Evolutionary conservation across 2,113 vertebrate species (phyloP).

Genomic region (Camelus dromedarius): DNA sequence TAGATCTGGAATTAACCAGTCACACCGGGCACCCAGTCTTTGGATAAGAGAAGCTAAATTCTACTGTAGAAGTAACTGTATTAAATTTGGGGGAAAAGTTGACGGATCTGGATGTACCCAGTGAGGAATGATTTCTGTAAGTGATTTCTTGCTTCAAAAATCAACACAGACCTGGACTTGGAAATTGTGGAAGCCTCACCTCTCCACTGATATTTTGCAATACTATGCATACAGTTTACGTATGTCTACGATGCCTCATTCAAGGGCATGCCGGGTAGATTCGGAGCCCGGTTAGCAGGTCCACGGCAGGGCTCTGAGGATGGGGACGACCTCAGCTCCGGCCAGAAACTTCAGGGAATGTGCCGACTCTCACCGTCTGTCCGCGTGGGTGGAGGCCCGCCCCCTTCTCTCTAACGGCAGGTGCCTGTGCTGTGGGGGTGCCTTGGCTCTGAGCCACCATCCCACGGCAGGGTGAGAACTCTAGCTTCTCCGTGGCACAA

Average conservation of each 20-base stretch:
- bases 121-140: background rate
- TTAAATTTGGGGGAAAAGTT: background rate
- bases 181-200: background rate
- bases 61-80: background rate
- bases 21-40: background rate
- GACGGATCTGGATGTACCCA: background rate
- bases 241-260: background rate
- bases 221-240: background rate
- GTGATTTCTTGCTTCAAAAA: background rate
- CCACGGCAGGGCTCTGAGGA: accelerated
- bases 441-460: background rate
- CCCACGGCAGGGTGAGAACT: background rate
- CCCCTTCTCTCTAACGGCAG: background rate
- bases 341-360: background rate
- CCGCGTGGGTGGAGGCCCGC: accelerated
- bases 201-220: background rate
- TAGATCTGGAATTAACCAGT: background rate
- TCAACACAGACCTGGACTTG: background rate
- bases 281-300: too few relatives aligned
- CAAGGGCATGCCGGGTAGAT: accelerated
- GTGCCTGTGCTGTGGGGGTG: accelerated
- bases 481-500: accelerated
- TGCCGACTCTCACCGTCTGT: background rate
- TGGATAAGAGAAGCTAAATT: background rate
- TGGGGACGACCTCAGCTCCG: accelerated